A percentile compares a stretch with the other conserved stretches of the same genome.
These are phyloP conservation scores for Philereme transversata DNA, from an alignment of 2,888 invertebrate species.

Conservation along the genomic window DNA sequence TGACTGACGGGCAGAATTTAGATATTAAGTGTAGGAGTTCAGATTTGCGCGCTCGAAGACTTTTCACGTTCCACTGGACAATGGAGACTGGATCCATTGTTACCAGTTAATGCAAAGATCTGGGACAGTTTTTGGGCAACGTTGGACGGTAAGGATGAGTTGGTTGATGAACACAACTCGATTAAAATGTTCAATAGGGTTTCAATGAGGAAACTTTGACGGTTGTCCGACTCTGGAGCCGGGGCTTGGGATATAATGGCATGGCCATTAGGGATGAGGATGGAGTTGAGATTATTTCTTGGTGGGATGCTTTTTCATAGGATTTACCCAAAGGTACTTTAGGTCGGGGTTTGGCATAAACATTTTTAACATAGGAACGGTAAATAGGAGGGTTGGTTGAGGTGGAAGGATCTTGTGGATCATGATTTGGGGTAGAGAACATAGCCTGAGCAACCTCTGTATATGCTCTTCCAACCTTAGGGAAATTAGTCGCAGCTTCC, in stretches of 20 bases:
- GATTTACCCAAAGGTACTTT: conserved; percentile 14
- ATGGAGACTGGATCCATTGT: too few relatives aligned
- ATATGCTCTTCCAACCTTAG: too few relatives aligned
- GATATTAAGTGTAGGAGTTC: conserved; percentile 17
- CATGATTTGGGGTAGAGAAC: background rate
- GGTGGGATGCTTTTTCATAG: conserved; percentile 9
- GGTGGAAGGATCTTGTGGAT: background rate
- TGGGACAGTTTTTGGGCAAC: too few relatives aligned
- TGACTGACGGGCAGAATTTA: conserved; percentile 21
- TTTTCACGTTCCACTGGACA: conserved; percentile 2
- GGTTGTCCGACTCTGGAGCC: background rate
- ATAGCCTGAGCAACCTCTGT: conserved; percentile 10
- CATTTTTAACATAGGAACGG: conserved; percentile 7
- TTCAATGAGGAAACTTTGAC: conserved; percentile 6
- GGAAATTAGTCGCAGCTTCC: too few relatives aligned
- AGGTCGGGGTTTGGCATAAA: background rate
- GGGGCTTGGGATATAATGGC: background rate
- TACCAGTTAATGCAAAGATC: too few relatives aligned
- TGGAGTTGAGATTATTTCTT: background rate
- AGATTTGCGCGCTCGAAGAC: conserved; percentile 7
- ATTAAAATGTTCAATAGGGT: conserved; percentile 5
- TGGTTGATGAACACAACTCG: background rate
- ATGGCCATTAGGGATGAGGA: conserved; percentile 5
- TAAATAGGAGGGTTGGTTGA: background rate
- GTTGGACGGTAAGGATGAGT: too few relatives aligned